Evolutionary conservation across 2,888 invertebrate genomes (phyloP).

Genomic region (Phasia obesa): DNA sequence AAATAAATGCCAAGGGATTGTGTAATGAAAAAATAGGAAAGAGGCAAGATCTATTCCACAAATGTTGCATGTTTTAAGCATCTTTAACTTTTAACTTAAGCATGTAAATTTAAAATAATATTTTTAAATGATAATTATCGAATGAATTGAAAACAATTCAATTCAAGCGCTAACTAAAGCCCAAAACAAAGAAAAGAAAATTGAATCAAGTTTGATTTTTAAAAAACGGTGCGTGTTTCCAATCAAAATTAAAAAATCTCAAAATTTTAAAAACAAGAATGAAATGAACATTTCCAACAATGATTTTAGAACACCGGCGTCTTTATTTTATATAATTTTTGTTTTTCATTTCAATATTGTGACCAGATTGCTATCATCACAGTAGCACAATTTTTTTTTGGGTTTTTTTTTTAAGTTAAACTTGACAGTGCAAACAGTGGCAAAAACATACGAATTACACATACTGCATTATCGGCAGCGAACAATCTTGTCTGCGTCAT

Average conservation of each 20-base stretch:
- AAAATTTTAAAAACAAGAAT: conserved; percentile 24
- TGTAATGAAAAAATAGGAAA: not conserved
- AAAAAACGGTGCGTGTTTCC: conserved; percentile 55
- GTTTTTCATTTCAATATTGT: conserved; percentile 37
- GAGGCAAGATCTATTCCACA: not conserved
- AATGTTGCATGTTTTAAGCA: conserved; percentile 45
- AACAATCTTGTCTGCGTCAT: conserved; percentile 54
- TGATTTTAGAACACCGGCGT: conserved; percentile 36
- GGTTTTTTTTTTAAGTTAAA: conserved; percentile 35
- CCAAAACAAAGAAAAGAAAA: not conserved
- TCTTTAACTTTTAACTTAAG: conserved; percentile 21
- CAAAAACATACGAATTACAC: conserved; percentile 54
- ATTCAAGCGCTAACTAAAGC: conserved; percentile 25
- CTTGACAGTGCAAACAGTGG: conserved; percentile 62
- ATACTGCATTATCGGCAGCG: conserved; percentile 55
- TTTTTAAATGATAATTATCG: conserved; percentile 58
- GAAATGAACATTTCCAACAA: conserved; percentile 18
- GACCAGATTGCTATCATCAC: conserved; percentile 48
- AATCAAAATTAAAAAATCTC: conserved; percentile 61
- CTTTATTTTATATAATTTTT: conserved; percentile 31
- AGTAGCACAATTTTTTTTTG: conserved; percentile 36
- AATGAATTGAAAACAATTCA: conserved; percentile 44
- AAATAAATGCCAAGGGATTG: too few relatives aligned
- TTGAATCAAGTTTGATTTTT: conserved; percentile 23
- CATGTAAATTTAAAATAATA: conserved; percentile 55